phyloP scores from a whole-genome alignment of 2,888 invertebrate genomes.

The Eristalis pertinax region DNA sequence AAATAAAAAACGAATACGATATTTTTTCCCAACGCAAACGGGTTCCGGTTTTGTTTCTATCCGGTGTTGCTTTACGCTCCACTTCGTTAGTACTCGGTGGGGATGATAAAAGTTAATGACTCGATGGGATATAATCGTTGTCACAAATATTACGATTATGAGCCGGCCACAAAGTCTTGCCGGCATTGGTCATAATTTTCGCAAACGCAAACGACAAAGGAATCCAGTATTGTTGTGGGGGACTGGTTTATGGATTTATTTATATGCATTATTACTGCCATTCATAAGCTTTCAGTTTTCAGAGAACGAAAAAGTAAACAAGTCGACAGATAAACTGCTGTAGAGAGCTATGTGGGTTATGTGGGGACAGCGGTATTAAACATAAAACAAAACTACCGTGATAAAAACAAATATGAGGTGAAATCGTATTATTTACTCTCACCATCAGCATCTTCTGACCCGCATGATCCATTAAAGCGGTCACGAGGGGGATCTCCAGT shows the following conservation, averaged over 20 bases:
- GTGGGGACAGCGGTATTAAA: not conserved
- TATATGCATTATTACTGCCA: not conserved
- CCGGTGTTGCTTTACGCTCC: not conserved
- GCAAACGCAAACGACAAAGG: not conserved
- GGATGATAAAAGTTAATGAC: not conserved
- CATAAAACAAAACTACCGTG: no score
- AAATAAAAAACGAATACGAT: not conserved
- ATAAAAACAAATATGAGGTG: no score
- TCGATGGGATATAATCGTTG: not conserved
- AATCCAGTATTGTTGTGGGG: not conserved
- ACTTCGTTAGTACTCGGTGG: not conserved
- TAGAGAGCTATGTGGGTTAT: no score
- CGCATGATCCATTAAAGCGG: no score
- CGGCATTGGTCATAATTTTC: not conserved
- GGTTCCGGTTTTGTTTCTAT: not conserved
- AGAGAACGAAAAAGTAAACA: not conserved
- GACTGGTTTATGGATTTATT: not conserved
- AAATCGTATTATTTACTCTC: no score
- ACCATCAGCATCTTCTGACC: no score
- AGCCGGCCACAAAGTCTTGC: not conserved
- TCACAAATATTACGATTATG: not conserved
- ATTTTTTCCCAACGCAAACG: not conserved
- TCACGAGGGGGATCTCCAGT: no score
- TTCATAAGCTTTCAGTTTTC: not conserved
- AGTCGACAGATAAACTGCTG: not conserved